These are phyloP conservation scores for Musca domestica DNA, from an alignment of 1,140 invertebrate species.

Conservation along the genomic window DNA sequence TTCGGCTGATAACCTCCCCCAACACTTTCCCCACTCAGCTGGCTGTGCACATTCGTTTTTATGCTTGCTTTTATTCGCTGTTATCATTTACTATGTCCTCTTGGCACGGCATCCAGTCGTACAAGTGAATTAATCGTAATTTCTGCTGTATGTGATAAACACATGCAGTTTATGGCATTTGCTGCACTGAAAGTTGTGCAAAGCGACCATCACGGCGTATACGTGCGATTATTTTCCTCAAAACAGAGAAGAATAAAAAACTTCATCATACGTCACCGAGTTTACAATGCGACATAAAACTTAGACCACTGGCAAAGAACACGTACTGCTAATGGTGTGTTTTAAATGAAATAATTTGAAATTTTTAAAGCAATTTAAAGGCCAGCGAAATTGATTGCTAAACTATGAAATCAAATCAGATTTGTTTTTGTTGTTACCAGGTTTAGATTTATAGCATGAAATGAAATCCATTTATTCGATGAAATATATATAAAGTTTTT, in stretches of 20 bases:
- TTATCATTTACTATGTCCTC: neutral
- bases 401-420: no score
- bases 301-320: no score
- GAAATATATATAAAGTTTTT: no score
- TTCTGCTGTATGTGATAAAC: constrained; percentile 13
- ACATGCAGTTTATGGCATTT: constrained; percentile 13
- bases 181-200: constrained; percentile 7
- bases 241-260: neutral
- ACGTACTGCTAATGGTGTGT: no score
- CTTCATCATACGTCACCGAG: constrained; percentile 1
- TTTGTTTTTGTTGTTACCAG: no score
- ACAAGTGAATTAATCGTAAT: constrained; percentile 15
- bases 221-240: neutral
- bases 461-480: no score
- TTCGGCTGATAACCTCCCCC: neutral
- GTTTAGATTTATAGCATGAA: no score
- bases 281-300: neutral
- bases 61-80: neutral
- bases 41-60: neutral
- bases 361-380: no score
- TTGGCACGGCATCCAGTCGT: neutral
- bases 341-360: no score
- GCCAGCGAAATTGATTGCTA: no score
- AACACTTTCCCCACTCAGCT: neutral
- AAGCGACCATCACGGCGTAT: neutral